Conservation (phyloP, 2,113 vertebrate genomes). For the Daphoenositta chrysoptera region DNA sequence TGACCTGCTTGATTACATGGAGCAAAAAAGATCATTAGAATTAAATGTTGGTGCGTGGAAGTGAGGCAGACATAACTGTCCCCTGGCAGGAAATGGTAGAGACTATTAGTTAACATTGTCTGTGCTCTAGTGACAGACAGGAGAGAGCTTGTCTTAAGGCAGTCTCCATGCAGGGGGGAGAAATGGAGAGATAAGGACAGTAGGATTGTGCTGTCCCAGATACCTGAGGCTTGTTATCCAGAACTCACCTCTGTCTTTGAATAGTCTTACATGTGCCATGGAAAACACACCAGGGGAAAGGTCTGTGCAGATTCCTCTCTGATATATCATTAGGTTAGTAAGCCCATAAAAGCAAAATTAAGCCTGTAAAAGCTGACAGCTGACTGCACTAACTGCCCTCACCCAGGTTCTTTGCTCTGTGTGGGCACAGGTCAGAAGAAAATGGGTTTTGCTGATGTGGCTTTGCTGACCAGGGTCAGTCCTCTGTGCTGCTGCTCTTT, state of each 20-base stretch:
- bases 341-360: not conserved
- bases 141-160: not conserved
- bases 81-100: not conserved
- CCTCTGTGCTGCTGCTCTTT: not conserved
- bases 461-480: not conserved
- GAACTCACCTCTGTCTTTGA: not conserved
- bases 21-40: not conserved
- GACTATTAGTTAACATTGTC: not conserved
- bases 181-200: not conserved
- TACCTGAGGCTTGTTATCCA: not conserved
- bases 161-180: not conserved
- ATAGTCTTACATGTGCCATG: not conserved
- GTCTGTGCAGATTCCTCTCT: not conserved
- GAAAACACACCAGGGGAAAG: not conserved
- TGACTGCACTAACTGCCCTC: not conserved
- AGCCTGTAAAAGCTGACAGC: not conserved
- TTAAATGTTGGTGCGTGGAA: not conserved
- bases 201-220: not conserved
- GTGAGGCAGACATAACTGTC: not conserved
- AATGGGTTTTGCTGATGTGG: not conserved
- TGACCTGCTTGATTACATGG: not conserved
- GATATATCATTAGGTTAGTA: not conserved
- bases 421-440: not conserved
- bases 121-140: not conserved
- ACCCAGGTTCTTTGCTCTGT: not conserved